A percentile compares a stretch with the other conserved stretches of the same genome.
These are phyloP conservation scores for Drosophila burlai DNA, from an alignment of 1,140 invertebrate species.

Conservation along the genomic window DNA sequence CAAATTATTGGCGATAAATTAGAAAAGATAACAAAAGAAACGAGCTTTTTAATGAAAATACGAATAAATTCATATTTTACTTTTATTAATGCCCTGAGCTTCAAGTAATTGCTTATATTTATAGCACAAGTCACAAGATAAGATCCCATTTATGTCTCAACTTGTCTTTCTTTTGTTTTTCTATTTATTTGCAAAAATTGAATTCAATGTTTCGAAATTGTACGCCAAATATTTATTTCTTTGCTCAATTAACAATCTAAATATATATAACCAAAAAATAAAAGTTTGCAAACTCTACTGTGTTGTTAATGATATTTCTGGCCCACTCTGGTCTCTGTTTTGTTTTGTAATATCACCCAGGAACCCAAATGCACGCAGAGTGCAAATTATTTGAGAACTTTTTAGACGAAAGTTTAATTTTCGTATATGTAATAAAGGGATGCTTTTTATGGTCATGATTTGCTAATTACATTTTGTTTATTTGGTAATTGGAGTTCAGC, in stretches of 20 bases:
- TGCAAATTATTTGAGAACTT: slow-evolving; percentile 26
- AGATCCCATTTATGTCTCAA: neutral
- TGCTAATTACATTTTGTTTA: slow-evolving; percentile 34
- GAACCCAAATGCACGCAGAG: slow-evolving; percentile 7
- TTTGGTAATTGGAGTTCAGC: slow-evolving; percentile 38
- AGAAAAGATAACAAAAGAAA: neutral
- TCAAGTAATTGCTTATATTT: too few species aligned
- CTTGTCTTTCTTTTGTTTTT: neutral
- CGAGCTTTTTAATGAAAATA: neutral
- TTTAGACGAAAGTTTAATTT: slow-evolving; percentile 14
- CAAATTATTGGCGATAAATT: slow-evolving; percentile 8
- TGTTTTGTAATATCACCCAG: slow-evolving; percentile 13
- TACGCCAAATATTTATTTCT: neutral
- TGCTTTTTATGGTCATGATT: slow-evolving; percentile 36
- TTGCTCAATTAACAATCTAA: neutral
- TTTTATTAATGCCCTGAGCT: too few species aligned
- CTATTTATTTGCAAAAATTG: neutral
- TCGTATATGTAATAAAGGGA: slow-evolving; percentile 8
- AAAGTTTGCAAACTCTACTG: neutral
- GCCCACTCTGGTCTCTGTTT: neutral
- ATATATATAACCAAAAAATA: neutral
- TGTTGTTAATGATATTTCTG: slow-evolving; percentile 9
- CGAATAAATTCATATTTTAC: neutral
- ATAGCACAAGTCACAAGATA: neutral
- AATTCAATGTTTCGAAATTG: too few species aligned